Evolutionary conservation across 2,797 vertebrate species (phyloP), one percentile per base, ranked within the genome.

Genomic region (Periophthalmus magnuspinnatus): DNA sequence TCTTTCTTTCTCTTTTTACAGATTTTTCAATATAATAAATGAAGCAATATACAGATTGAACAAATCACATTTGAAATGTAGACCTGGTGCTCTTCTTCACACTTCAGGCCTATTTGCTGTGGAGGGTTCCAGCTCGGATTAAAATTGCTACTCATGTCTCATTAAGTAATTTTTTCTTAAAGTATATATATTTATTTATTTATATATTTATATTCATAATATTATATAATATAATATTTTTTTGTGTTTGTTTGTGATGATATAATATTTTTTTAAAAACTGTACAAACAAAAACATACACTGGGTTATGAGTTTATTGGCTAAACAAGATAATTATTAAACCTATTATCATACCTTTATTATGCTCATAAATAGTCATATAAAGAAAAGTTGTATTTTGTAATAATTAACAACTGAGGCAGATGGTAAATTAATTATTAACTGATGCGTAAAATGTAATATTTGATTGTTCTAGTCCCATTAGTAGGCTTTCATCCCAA

Each of bases 341-440:
- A 24, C 28, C 24, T 52, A 17, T n/a, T 13, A 65, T 3, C 4
- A 14, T 21, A n/a, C 8, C 32, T 50, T 50, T 65, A 50, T 50
- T 50, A 33, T 63, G 2, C 28, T 47, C 47, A 52, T 65, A 65
- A 65, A 65, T 14, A 32, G 54, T 13, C 55, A n/a, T 32, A 50
- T 65, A 65, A 50, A 50, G 41, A 28, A 32, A 33, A 19, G 28
- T 65, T 19, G 32, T 50, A 24, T 21, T 65, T 50, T 65, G 63
- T 65, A 65, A 65, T 65, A n/a, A 33, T 65, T 50, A 33, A 65
- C 28, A 33, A 24, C 7, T 5, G 10, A 32, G 19, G 47, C 19
- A 33, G 28, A 2, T 32, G 24, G 7, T 32, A 24, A 63, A 50
- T 65, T 19, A 21, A 19, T 33, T 28, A 65, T 65, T 36, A 65